These are phyloP conservation scores for Tolmerus cingulatus DNA, from an alignment of 2,888 invertebrate species.

Conservation along the genomic window DNA sequence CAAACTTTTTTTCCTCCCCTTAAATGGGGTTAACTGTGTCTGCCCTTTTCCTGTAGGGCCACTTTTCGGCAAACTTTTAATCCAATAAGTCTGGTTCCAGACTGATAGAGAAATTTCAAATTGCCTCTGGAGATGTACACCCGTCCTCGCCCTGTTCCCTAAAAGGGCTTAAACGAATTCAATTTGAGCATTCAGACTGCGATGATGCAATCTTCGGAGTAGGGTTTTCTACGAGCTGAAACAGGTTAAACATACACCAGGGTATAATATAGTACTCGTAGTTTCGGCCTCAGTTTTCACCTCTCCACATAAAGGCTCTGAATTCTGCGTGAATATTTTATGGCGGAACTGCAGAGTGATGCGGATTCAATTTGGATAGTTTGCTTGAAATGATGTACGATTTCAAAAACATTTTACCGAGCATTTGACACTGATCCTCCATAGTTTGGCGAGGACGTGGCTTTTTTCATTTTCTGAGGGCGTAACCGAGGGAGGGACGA, in stretches of 20 bases:
- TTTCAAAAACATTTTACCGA: neutral
- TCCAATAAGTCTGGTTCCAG: neutral
- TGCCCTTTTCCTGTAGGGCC: neutral
- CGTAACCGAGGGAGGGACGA: neutral
- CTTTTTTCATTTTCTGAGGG: neutral
- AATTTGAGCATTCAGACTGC: neutral
- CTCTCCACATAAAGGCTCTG: neutral
- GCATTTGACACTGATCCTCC: neutral
- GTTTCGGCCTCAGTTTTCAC: neutral
- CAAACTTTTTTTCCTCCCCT: neutral
- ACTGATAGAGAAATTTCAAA: neutral
- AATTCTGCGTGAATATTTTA: neutral
- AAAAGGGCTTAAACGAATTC: neutral
- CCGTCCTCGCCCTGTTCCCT: neutral
- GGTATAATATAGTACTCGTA: neutral
- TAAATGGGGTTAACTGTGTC: neutral
- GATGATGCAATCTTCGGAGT: neutral
- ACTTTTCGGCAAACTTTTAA: neutral
- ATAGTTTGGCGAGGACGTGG: neutral
- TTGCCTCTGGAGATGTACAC: neutral
- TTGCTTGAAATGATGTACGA: neutral
- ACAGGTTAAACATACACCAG: neutral
- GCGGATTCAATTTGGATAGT: neutral
- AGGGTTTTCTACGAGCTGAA: neutral
- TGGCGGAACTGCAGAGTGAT: neutral